Base-by-base conservation (phyloP, 2,797 vertebrate species). In the Helarctos malayanus region DNA sequence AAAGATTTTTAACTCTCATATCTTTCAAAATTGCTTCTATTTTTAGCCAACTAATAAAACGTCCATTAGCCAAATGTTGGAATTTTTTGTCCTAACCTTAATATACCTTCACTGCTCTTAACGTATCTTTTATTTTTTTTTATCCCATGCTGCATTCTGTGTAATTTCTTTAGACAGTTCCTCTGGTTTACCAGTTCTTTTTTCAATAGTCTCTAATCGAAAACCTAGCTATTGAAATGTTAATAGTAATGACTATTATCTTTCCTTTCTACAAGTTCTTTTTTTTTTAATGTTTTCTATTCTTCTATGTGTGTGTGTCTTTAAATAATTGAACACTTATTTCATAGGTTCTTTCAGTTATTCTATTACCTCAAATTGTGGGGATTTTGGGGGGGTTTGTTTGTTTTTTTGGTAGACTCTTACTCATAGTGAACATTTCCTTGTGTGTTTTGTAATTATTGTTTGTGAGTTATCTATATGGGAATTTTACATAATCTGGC, bases 321-420 rank as follows among this genome's bases (percentile, higher is more conserved):
- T 93, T 88, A 78, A 96, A 76, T 91, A 71, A 90, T 27, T 91
- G 49, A 52, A 92, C 68, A 79, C 45, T 45, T 81, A 49, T 73
- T 78, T 73, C 75, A 32, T 52, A 84, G 32, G 2, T 10, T 63
- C 56, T 96, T 93, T 54, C 14, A 32, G 2, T 68, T 94, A 3
- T 84, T 90, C 14, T 61, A 1, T 88, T 71, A 32, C 76, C 25
- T 91, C 80, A 76, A 47, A 13, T 87, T 83, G 88, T 47, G 15
- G 52, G 63, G 35, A 38, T 9, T 47, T 75, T 16, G 21, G 5
- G 57, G 57, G 57, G 65, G 0, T 69, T 56, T 88, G 59, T 9
- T 7, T n/a, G 7, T 63, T 32, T 61, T 88, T 94, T 90, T 57
- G 59, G n/a, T 86, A 47, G 54, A 65, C 38, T 76, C 19, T 63